phyloP scores from a whole-genome alignment of 2,888 invertebrate genomes.

The Cryptocephalus primarius region DNA sequence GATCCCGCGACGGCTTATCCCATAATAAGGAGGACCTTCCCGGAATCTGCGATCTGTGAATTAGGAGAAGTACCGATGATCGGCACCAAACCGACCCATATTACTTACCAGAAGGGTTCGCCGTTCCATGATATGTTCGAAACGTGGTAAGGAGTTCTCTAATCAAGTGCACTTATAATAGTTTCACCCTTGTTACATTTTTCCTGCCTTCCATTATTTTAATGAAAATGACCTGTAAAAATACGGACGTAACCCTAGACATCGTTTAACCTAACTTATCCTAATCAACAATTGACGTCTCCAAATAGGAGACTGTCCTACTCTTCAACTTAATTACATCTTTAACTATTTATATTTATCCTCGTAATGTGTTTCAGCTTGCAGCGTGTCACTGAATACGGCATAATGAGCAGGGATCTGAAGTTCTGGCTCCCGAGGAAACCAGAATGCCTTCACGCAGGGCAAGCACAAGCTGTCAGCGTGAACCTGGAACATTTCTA shows the following conservation, averaged over 20 bases:
- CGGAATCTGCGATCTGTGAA: slow-evolving; percentile 27
- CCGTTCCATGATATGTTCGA: slow-evolving; percentile 29
- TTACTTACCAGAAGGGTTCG: slow-evolving; percentile 27
- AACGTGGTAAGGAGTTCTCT: too few species aligned
- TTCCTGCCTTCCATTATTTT: too few species aligned
- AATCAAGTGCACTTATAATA: too few species aligned
- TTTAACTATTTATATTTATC: too few species aligned
- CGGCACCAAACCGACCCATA: slow-evolving; percentile 21
- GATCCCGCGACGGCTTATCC: slow-evolving; percentile 29
- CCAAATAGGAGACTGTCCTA: too few species aligned
- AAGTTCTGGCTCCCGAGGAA: slow-evolving; percentile 27
- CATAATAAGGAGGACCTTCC: slow-evolving; percentile 26
- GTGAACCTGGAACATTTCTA: slow-evolving; percentile 28
- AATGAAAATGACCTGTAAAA: too few species aligned
- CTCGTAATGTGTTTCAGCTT: slow-evolving; percentile 18
- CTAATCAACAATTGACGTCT: too few species aligned
- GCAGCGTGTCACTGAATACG: slow-evolving; percentile 25
- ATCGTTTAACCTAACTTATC: too few species aligned
- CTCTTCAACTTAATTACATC: too few species aligned
- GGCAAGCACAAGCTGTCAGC: slow-evolving; percentile 14
- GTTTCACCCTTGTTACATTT: too few species aligned
- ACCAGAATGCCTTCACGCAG: slow-evolving; percentile 24
- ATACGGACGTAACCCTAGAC: too few species aligned
- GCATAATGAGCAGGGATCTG: slow-evolving; percentile 22
- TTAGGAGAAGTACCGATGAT: slow-evolving; percentile 28